phyloP scores from a whole-genome alignment of 2,888 invertebrate genomes.

The Aelia acuminata region DNA sequence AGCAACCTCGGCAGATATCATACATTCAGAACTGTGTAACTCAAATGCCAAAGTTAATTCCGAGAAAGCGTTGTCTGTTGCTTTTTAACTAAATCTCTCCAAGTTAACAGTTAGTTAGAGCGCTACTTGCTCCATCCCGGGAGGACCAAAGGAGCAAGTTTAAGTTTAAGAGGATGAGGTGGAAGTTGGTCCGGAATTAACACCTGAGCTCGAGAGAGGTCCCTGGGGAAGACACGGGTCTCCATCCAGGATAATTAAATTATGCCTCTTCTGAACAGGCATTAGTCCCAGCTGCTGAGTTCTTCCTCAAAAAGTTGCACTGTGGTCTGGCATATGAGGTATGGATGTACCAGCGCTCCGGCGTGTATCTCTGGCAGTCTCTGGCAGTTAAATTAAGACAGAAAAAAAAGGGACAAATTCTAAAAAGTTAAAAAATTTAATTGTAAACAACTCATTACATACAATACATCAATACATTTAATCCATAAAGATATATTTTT shows the following conservation, averaged over 20 bases:
- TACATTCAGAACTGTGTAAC: background rate
- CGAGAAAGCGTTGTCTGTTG: slow-evolving; percentile 7
- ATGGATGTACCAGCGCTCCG: background rate
- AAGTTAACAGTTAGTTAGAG: slow-evolving; percentile 41
- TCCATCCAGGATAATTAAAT: slow-evolving; percentile 53
- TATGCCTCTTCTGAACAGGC: slow-evolving; percentile 49
- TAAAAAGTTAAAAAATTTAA: no score
- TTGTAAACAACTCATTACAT: no score
- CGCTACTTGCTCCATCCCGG: slow-evolving; percentile 13
- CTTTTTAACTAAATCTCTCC: slow-evolving; percentile 37
- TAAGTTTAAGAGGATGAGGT: slow-evolving; percentile 38
- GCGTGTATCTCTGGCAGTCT: no score
- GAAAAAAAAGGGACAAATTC: no score
- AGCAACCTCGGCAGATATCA: background rate
- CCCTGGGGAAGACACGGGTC: slow-evolving; percentile 23
- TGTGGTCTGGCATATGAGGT: background rate
- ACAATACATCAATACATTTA: no score
- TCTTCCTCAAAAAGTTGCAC: slow-evolving; percentile 11
- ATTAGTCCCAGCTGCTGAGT: slow-evolving; percentile 32
- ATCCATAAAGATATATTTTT: no score
- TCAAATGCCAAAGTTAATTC: background rate
- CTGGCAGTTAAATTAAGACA: no score
- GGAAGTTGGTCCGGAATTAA: background rate
- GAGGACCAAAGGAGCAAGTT: slow-evolving; percentile 1
- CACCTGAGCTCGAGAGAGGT: background rate